Conservation (phyloP, 2,888 invertebrate genomes). For the Standfussiana lucernea region DNA sequence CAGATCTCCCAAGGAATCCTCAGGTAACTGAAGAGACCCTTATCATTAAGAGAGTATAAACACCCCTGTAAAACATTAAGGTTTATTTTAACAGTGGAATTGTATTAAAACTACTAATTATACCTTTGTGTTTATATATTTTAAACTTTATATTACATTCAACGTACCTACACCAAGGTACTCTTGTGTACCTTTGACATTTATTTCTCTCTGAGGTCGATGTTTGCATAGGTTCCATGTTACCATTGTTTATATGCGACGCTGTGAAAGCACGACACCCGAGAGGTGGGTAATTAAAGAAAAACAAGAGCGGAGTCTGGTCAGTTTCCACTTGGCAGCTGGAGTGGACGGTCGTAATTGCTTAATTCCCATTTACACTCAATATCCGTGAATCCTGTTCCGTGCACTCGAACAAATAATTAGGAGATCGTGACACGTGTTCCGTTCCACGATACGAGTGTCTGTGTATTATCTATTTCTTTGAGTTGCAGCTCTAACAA, state of each 20-base stretch:
- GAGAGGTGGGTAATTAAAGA: slow-evolving; percentile 59
- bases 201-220: slow-evolving; percentile 28
- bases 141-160: slow-evolving; percentile 10
- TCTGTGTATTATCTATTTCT: slow-evolving; percentile 39
- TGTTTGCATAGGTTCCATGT: slow-evolving; percentile 39
- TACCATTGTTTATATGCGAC: slow-evolving; percentile 37
- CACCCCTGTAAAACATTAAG: slow-evolving; percentile 18
- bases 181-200: slow-evolving; percentile 14
- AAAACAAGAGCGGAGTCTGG: slow-evolving; percentile 51
- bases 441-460: slow-evolving; percentile 21
- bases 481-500: slow-evolving; percentile 34
- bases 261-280: slow-evolving; percentile 19
- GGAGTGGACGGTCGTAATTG: slow-evolving; percentile 53
- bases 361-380: slow-evolving; percentile 60
- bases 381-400: slow-evolving; percentile 44
- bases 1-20: slow-evolving; percentile 6
- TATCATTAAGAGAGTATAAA: slow-evolving; percentile 29
- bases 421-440: slow-evolving; percentile 42
- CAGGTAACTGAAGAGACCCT: slow-evolving; percentile 20
- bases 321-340: slow-evolving; percentile 47
- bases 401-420: slow-evolving; percentile 49
- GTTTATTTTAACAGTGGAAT: slow-evolving; percentile 16
- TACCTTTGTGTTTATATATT: slow-evolving; percentile 17
- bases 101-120: slow-evolving; percentile 30
- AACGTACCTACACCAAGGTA: slow-evolving; percentile 6